Evolutionary conservation across 2,797 vertebrate genomes (phyloP).

Genomic region (Tokudaia muenninki): DNA sequence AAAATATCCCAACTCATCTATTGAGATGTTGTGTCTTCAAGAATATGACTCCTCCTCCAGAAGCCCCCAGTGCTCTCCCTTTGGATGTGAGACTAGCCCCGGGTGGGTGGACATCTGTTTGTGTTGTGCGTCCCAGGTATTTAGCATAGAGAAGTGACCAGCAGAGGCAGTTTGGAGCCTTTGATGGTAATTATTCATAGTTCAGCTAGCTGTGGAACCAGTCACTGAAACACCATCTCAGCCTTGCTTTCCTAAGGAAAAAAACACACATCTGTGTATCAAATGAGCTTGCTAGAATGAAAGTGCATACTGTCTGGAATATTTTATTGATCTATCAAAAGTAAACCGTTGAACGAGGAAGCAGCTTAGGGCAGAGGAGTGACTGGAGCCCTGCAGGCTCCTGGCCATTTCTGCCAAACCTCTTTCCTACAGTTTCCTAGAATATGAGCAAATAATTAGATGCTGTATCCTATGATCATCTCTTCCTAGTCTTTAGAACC

Average conservation of each 20-base stretch:
- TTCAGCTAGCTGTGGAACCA: slow-evolving; percentile 5
- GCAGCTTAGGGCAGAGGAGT: not conserved
- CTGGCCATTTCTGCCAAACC: not conserved
- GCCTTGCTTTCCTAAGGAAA: not conserved
- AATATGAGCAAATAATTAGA: not conserved
- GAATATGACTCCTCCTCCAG: not conserved
- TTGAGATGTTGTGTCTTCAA: not conserved
- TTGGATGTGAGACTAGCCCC: not conserved
- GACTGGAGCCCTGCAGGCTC: not conserved
- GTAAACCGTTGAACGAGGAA: slow-evolving; percentile 48
- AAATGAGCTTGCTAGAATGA: slow-evolving; percentile 45
- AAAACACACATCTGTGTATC: slow-evolving; percentile 64
- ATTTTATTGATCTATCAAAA: slow-evolving; percentile 72
- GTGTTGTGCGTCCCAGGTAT: not conserved
- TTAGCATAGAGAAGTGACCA: not conserved
- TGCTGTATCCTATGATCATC: slow-evolving; percentile 28
- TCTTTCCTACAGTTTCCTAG: slow-evolving; percentile 19
- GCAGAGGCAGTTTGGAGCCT: not conserved
- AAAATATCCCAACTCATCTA: not conserved
- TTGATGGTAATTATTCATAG: not conserved
- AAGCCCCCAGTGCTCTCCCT: not conserved
- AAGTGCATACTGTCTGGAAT: slow-evolving; percentile 35
- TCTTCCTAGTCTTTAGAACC: slow-evolving; percentile 58
- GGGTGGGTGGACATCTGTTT: not conserved
- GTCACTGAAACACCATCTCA: slow-evolving; percentile 14